These are phyloP conservation scores for Caenorhabditis sp. DNA, from an alignment of 2,888 invertebrate genomes.

Conservation along the genomic window DNA sequence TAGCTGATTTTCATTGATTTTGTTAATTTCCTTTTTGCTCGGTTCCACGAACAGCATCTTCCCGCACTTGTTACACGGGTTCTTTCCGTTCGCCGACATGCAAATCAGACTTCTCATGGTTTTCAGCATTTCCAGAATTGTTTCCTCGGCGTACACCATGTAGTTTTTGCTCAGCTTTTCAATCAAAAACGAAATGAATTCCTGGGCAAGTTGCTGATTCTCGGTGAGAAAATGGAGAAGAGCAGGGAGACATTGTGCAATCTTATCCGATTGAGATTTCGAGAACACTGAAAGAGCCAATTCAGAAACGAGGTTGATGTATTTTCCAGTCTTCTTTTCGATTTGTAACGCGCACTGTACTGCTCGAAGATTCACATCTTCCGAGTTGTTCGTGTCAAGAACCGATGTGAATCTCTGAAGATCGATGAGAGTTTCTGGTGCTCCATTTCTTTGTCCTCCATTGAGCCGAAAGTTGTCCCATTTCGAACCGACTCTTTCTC, in stretches of 20 bases:
- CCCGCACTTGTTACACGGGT: constrained; percentile 17
- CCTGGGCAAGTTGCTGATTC: constrained; percentile 4
- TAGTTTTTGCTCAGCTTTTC: constrained; percentile 10
- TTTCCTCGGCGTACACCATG: constrained; percentile 2
- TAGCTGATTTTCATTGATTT: constrained; percentile 27
- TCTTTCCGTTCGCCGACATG: constrained; percentile 24
- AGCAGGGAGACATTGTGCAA: constrained; percentile 35
- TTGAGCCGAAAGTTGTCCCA: constrained; percentile 41
- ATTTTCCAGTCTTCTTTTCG: constrained; percentile 37
- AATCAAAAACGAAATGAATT: constrained; percentile 24
- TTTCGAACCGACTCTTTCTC: constrained; percentile 29
- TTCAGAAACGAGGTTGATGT: constrained; percentile 24
- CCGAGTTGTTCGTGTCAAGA: neutral
- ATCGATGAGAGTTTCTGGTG: constrained; percentile 6
- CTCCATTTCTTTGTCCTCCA: neutral
- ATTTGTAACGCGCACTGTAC: constrained; percentile 45
- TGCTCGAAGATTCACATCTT: constrained; percentile 13
- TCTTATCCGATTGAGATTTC: neutral
- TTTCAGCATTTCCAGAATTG: constrained; percentile 1
- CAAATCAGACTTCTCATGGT: constrained; percentile 6
- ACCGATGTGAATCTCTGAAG: constrained; percentile 28
- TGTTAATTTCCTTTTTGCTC: neutral
- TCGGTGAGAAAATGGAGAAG: constrained; percentile 19
- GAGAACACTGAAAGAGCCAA: constrained; percentile 41
- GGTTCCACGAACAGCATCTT: constrained; percentile 24